Conservation (phyloP, 2,888 invertebrate species). For the Busseola fusca region DNA sequence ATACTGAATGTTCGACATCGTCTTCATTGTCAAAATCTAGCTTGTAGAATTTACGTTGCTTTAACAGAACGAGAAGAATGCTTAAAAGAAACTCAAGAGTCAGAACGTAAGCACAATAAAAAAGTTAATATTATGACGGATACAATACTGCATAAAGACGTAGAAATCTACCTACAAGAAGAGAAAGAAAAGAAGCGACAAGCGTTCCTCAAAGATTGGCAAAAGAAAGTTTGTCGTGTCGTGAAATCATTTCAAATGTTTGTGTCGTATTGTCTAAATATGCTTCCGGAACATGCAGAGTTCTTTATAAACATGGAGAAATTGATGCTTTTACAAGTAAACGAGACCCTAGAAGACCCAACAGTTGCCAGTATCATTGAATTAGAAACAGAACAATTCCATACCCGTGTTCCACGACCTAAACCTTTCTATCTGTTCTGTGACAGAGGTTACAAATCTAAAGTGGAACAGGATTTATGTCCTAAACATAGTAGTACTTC, state of each 20-base stretch:
- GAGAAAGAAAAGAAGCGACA: slow-evolving; percentile 73
- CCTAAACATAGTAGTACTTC: slow-evolving; percentile 75
- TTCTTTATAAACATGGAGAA: slow-evolving; percentile 84
- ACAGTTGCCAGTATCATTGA: slow-evolving; percentile 74
- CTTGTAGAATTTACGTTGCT: slow-evolving; percentile 83
- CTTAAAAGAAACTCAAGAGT: slow-evolving; percentile 69
- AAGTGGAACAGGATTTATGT: slow-evolving; percentile 73
- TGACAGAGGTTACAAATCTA: slow-evolving; percentile 74
- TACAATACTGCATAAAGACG: slow-evolving; percentile 71
- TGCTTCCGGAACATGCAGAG: slow-evolving; percentile 80
- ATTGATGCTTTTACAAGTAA: slow-evolving; percentile 80
- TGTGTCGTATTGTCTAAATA: slow-evolving; percentile 76
- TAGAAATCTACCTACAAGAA: slow-evolving; percentile 72
- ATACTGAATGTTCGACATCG: slow-evolving; percentile 77
- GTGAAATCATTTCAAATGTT: slow-evolving; percentile 83
- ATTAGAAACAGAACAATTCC: slow-evolving; percentile 64
- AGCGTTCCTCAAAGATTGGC: slow-evolving; percentile 75
- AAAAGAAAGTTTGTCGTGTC: slow-evolving; percentile 79
- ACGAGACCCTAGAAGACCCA: slow-evolving; percentile 75
- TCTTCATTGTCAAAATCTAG: slow-evolving; percentile 80
- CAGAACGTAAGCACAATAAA: slow-evolving; percentile 73
- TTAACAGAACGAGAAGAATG: slow-evolving; percentile 81
- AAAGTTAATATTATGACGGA: slow-evolving; percentile 71
- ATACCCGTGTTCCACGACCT: slow-evolving; percentile 72
- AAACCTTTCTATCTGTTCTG: slow-evolving; percentile 81